A percentile compares a stretch with the other conserved stretches of the same genome.
phyloP scores from a whole-genome alignment of 2,888 invertebrate species.

The Flexamia atlantica region DNA sequence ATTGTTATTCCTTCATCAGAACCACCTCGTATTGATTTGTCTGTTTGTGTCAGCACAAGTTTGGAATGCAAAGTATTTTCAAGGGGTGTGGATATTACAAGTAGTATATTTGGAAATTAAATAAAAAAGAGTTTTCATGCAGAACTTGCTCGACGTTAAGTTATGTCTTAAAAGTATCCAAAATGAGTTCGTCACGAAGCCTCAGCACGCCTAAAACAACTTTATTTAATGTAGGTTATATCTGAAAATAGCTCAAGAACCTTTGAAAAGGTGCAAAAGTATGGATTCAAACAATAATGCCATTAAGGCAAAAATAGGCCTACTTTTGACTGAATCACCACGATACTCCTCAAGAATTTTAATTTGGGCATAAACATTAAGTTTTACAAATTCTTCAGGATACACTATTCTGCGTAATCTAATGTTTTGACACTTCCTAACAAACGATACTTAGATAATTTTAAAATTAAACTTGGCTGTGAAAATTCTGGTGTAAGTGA shows the following conservation, averaged over 20 bases:
- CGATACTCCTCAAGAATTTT: background rate
- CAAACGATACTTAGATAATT: conserved; percentile 23
- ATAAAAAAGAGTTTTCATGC: background rate
- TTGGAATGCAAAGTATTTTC: conserved; percentile 16
- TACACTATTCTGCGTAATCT: conserved; percentile 3
- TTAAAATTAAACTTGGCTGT: conserved; percentile 30
- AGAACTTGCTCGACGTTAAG: background rate
- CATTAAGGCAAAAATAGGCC: background rate
- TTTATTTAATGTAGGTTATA: background rate
- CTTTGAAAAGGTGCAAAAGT: background rate
- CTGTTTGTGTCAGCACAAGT: conserved; percentile 15
- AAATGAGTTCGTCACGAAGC: background rate
- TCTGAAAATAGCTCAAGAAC: background rate
- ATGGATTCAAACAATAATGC: background rate
- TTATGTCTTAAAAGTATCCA: background rate
- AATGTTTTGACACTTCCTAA: conserved; percentile 32
- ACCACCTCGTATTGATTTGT: conserved; percentile 20
- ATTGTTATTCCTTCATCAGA: background rate
- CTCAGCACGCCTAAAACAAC: background rate
- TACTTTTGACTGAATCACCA: background rate
- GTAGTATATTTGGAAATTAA: background rate
- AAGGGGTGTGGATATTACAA: background rate
- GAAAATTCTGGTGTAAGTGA: conserved; percentile 16
- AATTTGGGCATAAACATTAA: conserved; percentile 12
- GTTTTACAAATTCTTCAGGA: conserved; percentile 11